Percentiles rank a stretch among this genome's conserved stretches.
phyloP scores from a whole-genome alignment of 2,797 vertebrate species.

The Macroramphosus scolopax region DNA sequence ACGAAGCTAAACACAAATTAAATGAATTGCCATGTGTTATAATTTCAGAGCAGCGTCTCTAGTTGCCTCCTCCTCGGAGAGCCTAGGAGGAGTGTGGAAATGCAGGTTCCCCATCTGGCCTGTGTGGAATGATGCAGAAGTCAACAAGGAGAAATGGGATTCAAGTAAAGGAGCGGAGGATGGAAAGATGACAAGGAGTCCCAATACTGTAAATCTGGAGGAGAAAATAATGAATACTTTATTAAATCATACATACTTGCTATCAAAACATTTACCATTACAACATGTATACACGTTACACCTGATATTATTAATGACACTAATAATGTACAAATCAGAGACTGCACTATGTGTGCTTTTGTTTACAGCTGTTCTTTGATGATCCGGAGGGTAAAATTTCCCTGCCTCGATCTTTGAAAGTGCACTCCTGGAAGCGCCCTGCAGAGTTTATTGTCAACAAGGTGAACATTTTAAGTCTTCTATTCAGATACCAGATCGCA shows the following conservation, averaged over 20 bases:
- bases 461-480: slow-evolving; percentile 69
- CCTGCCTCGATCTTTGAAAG: slow-evolving; percentile 82
- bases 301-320: too few relatives aligned
- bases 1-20: slow-evolving; percentile 1
- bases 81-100: slow-evolving; percentile 52
- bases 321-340: too few relatives aligned
- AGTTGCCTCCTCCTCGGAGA: slow-evolving; percentile 34
- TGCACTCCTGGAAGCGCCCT: slow-evolving; percentile 89
- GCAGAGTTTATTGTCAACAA: slow-evolving; percentile 79
- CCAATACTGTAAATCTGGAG: slow-evolving; percentile 72
- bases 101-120: slow-evolving; percentile 83
- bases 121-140: slow-evolving; percentile 90
- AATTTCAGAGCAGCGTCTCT: slow-evolving; percentile 56
- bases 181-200: slow-evolving; percentile 77
- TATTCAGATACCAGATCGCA: neutral
- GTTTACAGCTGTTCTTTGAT: slow-evolving; percentile 82
- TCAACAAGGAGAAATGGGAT: slow-evolving; percentile 92
- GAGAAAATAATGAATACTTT: neutral
- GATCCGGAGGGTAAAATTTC: slow-evolving; percentile 89
- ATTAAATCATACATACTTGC: neutral
- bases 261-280: too few relatives aligned
- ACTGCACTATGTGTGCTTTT: slow-evolving; percentile 3
- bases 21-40: slow-evolving; percentile 10
- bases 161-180: slow-evolving; percentile 76
- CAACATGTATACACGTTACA: too few relatives aligned